Conservation (phyloP, 1,140 invertebrate species). For the Drosophila kohkoa region DNA sequence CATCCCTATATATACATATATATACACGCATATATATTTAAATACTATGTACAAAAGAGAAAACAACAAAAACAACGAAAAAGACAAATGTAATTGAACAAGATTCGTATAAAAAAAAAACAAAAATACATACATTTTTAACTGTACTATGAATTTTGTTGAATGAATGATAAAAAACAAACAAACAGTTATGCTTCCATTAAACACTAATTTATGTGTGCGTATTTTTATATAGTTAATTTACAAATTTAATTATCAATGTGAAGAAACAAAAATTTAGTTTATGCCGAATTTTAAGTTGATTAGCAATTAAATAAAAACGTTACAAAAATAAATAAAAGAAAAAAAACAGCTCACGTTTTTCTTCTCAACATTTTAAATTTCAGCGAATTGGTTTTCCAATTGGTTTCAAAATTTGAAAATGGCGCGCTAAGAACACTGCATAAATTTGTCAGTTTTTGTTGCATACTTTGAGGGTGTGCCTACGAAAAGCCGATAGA, state of each 20-base stretch:
- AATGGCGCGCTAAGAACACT: too few species aligned
- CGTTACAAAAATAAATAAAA: slow-evolving; percentile 65
- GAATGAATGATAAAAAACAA: slow-evolving; percentile 46
- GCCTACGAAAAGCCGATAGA: too few species aligned
- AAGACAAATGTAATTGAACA: slow-evolving; percentile 57
- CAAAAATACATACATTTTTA: slow-evolving; percentile 20
- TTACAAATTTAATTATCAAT: slow-evolving; percentile 45
- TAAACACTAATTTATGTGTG: slow-evolving; percentile 66
- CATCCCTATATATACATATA: slow-evolving; percentile 30
- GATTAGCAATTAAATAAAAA: slow-evolving; percentile 68
- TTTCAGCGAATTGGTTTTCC: neutral
- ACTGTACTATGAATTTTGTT: slow-evolving; percentile 77
- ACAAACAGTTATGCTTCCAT: slow-evolving; percentile 75
- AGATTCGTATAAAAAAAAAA: slow-evolving; percentile 24
- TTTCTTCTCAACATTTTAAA: neutral
- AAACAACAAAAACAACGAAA: slow-evolving; percentile 50
- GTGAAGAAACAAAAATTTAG: slow-evolving; percentile 70
- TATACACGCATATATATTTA: slow-evolving; percentile 42
- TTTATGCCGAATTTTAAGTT: slow-evolving; percentile 76
- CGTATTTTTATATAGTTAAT: slow-evolving; percentile 80
- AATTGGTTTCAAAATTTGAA: neutral
- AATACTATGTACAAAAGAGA: slow-evolving; percentile 55
- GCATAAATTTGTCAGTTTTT: too few species aligned
- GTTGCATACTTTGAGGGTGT: neutral
- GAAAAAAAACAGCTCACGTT: neutral